These are phyloP conservation scores for Holothuria leucospilota DNA, from an alignment of 53 echinoderm and acorn worm genomes.

Conservation along the genomic window DNA sequence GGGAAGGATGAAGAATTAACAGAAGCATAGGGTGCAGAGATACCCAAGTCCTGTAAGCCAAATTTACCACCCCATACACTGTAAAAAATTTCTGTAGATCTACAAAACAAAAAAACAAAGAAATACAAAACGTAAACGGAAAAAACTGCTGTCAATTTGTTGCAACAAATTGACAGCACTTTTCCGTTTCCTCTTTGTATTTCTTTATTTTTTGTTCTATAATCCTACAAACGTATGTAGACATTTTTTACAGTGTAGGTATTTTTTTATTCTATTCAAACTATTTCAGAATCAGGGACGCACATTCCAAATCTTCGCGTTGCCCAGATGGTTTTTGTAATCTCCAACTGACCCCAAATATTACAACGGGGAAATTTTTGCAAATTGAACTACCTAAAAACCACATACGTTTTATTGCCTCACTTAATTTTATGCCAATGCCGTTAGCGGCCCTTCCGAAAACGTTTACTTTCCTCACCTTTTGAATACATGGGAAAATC, in stretches of 20 bases:
- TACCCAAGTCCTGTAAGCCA: not conserved
- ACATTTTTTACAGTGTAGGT: too few species aligned
- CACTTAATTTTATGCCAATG: slow-evolving; percentile 50
- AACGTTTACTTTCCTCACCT: slow-evolving; percentile 54
- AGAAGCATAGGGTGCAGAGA: not conserved
- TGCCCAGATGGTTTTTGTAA: slow-evolving; percentile 25
- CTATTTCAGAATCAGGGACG: slow-evolving; percentile 19
- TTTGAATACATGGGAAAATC: slow-evolving; percentile 42
- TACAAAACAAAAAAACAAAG: too few species aligned
- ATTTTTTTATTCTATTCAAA: not conserved
- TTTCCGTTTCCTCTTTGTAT: too few species aligned
- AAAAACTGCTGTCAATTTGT: too few species aligned
- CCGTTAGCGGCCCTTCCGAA: slow-evolving; percentile 33
- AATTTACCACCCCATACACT: not conserved
- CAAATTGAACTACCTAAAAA: not conserved
- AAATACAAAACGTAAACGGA: too few species aligned
- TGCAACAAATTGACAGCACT: too few species aligned
- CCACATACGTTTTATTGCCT: slow-evolving; percentile 40
- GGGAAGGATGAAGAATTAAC: not conserved
- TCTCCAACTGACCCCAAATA: not conserved
- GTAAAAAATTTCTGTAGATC: too few species aligned
- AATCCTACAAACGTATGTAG: too few species aligned
- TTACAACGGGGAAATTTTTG: slow-evolving; percentile 39
- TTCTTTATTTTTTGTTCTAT: too few species aligned
- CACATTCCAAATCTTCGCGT: slow-evolving; percentile 40